Evolutionary conservation across 2,888 invertebrate genomes (phyloP).

Genomic region (Tromatobia lineatoria): DNA sequence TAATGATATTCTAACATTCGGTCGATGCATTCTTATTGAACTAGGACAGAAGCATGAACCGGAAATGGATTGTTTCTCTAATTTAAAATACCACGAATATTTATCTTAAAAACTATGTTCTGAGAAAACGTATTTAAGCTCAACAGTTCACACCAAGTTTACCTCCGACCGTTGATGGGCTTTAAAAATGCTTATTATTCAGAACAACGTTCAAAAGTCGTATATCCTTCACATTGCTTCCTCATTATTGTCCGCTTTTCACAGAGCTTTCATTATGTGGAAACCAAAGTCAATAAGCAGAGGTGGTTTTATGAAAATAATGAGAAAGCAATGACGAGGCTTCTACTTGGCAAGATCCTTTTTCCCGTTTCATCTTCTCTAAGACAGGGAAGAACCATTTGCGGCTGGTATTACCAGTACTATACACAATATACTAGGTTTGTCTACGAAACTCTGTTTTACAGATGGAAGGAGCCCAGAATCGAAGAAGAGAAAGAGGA

Average conservation of each 20-base stretch:
- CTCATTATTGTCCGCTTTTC: background rate
- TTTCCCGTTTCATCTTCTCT: slow-evolving; percentile 17
- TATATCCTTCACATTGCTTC: background rate
- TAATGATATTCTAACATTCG: too few relatives aligned
- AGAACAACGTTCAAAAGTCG: background rate
- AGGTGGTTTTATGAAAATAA: background rate
- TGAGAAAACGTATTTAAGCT: too few relatives aligned
- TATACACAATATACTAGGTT: background rate
- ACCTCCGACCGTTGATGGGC: background rate
- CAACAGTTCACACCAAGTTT: background rate
- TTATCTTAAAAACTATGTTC: too few relatives aligned
- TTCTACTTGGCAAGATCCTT: background rate
- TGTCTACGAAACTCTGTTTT: slow-evolving; percentile 43
- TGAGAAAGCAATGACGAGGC: background rate
- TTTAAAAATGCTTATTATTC: background rate
- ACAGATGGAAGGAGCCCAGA: slow-evolving; percentile 50
- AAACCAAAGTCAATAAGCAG: background rate
- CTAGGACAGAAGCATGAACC: too few relatives aligned
- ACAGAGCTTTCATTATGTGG: background rate
- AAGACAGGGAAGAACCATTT: slow-evolving; percentile 10
- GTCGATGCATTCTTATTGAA: too few relatives aligned
- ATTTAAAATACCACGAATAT: background rate
- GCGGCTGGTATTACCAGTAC: background rate
- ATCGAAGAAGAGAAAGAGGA: slow-evolving; percentile 20
- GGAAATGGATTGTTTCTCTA: background rate